A percentile compares a stretch with the other conserved stretches of the same genome.
Evolutionary conservation across 2,797 vertebrate genomes (phyloP).

Genomic region (Telmatherina bonti): DNA sequence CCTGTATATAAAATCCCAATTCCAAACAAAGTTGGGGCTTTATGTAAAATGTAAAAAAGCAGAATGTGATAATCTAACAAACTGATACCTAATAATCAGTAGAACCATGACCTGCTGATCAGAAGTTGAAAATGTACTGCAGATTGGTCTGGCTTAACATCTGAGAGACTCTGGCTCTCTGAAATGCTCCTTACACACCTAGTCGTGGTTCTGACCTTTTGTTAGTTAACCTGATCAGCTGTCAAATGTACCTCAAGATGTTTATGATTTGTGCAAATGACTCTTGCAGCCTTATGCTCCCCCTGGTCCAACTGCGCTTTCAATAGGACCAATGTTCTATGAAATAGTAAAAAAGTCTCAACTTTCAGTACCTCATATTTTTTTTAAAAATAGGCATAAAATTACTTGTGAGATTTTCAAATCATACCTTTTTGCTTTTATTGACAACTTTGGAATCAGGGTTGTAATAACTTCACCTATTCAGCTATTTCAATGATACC

Average conservation of each 20-base stretch:
- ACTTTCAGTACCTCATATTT: too few relatives aligned
- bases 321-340: too few relatives aligned
- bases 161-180: too few relatives aligned
- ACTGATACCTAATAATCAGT: neutral
- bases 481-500: neutral
- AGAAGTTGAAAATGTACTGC: neutral
- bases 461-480: neutral
- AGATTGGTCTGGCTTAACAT: neutral
- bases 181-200: neutral
- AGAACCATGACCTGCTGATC: neutral
- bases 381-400: neutral
- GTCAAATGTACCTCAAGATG: too few relatives aligned
- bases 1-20: neutral
- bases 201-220: neutral
- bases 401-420: neutral
- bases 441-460: too few relatives aligned
- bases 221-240: neutral
- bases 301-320: too few relatives aligned
- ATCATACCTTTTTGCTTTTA: too few relatives aligned
- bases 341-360: too few relatives aligned
- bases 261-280: too few relatives aligned
- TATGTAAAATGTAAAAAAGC: neutral
- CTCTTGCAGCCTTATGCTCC: too few relatives aligned
- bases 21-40: neutral
- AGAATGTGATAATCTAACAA: neutral